These are phyloP conservation scores for Melanostigma gelatinosum DNA, from an alignment of 2,113 vertebrate genomes.

Conservation along the genomic window DNA sequence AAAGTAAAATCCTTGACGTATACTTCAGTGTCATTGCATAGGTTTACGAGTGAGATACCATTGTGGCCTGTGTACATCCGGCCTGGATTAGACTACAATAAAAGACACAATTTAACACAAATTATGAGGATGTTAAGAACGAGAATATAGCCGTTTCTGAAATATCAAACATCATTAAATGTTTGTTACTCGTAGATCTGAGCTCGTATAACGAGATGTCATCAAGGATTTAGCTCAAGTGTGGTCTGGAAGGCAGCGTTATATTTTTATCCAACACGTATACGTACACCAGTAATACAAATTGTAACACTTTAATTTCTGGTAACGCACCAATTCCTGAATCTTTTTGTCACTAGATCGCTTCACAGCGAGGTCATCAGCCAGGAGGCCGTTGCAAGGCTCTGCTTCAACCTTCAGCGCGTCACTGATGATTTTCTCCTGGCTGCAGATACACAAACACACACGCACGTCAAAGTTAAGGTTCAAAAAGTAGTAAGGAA, in stretches of 20 bases:
- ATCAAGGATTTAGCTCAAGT: background rate
- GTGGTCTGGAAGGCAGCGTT: background rate
- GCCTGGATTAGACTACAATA: background rate
- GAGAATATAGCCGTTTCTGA: background rate
- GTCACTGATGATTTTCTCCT: slow-evolving; percentile 45
- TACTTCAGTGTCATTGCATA: background rate
- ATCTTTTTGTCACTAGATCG: slow-evolving; percentile 32
- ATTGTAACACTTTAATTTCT: background rate
- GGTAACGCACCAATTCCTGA: slow-evolving; percentile 44
- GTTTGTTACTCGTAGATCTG: background rate
- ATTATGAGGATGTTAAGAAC: background rate
- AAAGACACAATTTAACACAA: background rate
- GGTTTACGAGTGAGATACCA: background rate
- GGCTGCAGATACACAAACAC: slow-evolving; percentile 49
- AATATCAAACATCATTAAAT: background rate
- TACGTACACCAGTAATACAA: background rate
- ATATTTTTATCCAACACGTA: background rate
- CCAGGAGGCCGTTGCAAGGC: background rate
- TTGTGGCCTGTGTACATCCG: background rate
- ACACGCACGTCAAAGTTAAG: background rate
- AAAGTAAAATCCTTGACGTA: background rate
- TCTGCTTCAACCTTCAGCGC: slow-evolving; percentile 46
- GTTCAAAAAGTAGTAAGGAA: background rate
- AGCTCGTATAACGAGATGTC: background rate
- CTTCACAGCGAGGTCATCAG: background rate